Percentiles rank a stretch among this genome's conserved stretches.
Conservation (phyloP, 2,888 invertebrate species). For the Meiosimyza decipiens region DNA sequence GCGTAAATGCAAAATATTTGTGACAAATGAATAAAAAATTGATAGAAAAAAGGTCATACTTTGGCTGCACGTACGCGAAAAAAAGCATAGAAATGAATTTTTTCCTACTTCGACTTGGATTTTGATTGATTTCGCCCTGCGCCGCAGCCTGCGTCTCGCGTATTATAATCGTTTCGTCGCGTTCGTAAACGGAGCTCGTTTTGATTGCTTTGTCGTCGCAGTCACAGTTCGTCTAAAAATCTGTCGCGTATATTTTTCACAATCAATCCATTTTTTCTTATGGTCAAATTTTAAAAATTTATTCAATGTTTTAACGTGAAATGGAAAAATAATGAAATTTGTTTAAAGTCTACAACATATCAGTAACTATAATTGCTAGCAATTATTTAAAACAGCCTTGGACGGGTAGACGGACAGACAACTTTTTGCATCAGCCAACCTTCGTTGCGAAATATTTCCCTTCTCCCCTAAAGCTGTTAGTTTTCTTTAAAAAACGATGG, state of each 20-base stretch:
- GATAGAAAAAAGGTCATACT: conserved; percentile 33
- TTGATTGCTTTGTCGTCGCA: conserved; percentile 42
- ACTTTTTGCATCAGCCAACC: conserved; percentile 26
- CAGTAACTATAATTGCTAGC: background rate
- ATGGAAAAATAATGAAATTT: background rate
- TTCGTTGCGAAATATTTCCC: conserved; percentile 21
- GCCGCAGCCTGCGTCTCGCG: conserved; percentile 21
- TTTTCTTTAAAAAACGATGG: background rate
- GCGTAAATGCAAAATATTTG: conserved; percentile 43
- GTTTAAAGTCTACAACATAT: background rate
- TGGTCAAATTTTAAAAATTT: too few relatives aligned
- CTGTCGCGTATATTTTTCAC: conserved; percentile 36
- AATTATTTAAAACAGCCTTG: conserved; percentile 26
- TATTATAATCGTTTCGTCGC: conserved; percentile 33
- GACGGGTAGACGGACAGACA: conserved; percentile 21
- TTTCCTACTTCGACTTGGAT: conserved; percentile 32
- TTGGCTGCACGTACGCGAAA: conserved; percentile 22
- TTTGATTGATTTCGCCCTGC: conserved; percentile 57
- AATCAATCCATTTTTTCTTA: conserved; percentile 33
- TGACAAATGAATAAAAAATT: conserved; percentile 35
- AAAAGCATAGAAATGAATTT: conserved; percentile 32
- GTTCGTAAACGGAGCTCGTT: conserved; percentile 39
- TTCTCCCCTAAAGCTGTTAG: background rate
- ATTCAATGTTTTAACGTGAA: too few relatives aligned
- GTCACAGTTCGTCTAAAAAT: conserved; percentile 42